Conservation (phyloP, 2,888 invertebrate genomes). For the Notodonta dromedarius region DNA sequence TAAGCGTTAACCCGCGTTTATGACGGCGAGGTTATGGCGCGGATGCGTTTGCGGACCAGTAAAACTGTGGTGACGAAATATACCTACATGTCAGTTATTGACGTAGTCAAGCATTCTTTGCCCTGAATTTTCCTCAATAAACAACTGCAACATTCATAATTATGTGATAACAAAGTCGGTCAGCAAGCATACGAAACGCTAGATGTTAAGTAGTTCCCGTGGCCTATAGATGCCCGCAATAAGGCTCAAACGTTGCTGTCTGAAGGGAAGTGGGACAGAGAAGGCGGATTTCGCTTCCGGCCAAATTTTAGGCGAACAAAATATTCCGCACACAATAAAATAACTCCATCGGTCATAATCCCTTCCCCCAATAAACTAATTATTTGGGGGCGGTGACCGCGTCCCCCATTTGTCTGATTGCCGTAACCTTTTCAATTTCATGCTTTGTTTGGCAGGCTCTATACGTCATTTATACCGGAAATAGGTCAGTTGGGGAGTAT, state of each 20-base stretch:
- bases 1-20: background rate
- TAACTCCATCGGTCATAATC: conserved; percentile 1
- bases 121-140: too few species aligned
- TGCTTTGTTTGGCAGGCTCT: background rate
- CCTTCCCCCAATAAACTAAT: conserved; percentile 1
- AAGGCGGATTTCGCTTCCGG: too few species aligned
- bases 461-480: background rate
- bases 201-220: too few species aligned
- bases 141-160: too few species aligned
- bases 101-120: too few species aligned
- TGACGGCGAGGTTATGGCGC: background rate
- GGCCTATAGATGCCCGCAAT: too few species aligned
- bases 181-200: too few species aligned
- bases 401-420: background rate
- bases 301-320: too few species aligned
- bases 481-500: background rate
- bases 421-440: conserved; percentile 2
- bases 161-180: too few species aligned
- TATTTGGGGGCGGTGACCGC: background rate
- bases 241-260: too few species aligned
- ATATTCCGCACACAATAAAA: background rate
- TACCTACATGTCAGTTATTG: too few species aligned
- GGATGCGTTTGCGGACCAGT: background rate
- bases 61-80: background rate
- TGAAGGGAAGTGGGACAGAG: too few species aligned